Evolutionary conservation across 2,113 vertebrate species (phyloP).

Genomic region (Amphiprion percula): DNA sequence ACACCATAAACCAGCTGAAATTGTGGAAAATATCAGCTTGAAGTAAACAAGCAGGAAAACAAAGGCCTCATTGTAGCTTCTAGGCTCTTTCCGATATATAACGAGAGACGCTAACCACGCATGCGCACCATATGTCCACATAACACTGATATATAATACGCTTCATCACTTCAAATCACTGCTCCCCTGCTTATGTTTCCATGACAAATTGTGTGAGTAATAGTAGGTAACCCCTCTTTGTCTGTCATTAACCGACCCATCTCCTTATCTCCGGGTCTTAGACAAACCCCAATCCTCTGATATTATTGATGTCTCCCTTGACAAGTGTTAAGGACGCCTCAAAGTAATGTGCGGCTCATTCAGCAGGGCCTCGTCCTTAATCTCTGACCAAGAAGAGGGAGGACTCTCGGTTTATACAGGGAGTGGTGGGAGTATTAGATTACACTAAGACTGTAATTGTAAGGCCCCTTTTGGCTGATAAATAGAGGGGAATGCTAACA

Average conservation of each 20-base stretch:
- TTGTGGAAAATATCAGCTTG: conserved; percentile 65
- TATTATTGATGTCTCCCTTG: conserved; percentile 63
- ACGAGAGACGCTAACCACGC: conserved; percentile 37
- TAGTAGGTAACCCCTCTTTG: conserved; percentile 57
- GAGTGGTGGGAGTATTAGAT: conserved; percentile 78
- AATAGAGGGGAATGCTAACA: conserved; percentile 38
- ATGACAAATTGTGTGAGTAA: conserved; percentile 65
- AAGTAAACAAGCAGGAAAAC: conserved; percentile 65
- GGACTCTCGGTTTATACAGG: conserved; percentile 71
- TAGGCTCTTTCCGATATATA: conserved; percentile 41
- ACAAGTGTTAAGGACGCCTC: conserved; percentile 58
- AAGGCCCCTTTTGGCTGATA: conserved; percentile 62
- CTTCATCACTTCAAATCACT: conserved; percentile 63
- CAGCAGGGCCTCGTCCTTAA: conserved; percentile 65
- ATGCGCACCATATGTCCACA: conserved; percentile 57
- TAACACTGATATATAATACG: conserved; percentile 52
- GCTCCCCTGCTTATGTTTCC: conserved; percentile 48
- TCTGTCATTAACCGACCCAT: conserved; percentile 54
- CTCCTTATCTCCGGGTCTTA: conserved; percentile 65
- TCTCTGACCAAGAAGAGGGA: conserved; percentile 72
- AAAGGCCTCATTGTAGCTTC: conserved; percentile 63
- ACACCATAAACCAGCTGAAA: conserved; percentile 60
- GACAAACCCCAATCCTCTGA: conserved; percentile 50
- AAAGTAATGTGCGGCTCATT: conserved; percentile 67
- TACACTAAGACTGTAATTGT: conserved; percentile 81